phyloP scores from a whole-genome alignment of 2,888 invertebrate genomes.

The Omphaloscelis lunosa region DNA sequence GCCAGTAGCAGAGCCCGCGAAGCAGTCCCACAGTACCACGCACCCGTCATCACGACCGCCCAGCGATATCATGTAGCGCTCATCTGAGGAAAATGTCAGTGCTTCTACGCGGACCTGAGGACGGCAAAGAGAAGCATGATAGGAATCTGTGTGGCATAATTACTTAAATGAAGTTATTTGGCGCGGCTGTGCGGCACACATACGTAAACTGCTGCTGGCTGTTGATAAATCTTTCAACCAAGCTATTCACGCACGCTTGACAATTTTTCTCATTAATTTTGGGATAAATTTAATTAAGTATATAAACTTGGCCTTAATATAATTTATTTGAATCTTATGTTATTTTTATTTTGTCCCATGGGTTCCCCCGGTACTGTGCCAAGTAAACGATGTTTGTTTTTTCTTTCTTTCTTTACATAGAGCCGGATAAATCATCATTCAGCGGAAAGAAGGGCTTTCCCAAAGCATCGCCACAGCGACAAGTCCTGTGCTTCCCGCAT shows the following conservation, averaged over 20 bases:
- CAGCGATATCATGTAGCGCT: constrained; percentile 95
- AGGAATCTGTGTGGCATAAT: background rate
- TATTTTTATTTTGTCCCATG: background rate
- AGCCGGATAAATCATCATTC: background rate
- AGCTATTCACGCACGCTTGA: background rate
- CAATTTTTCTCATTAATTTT: too few relatives aligned
- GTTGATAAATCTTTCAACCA: background rate
- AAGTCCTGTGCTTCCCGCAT: background rate
- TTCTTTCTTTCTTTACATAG: background rate
- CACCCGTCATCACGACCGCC: constrained; percentile 98
- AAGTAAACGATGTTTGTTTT: too few relatives aligned
- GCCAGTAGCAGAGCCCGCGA: constrained; percentile 91
- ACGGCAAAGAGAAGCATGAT: background rate
- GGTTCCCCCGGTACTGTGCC: background rate
- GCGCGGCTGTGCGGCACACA: too few relatives aligned
- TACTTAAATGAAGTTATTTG: background rate
- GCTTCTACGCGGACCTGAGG: constrained; percentile 94
- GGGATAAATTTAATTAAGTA: too few relatives aligned
- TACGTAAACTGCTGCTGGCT: background rate
- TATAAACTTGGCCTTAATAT: too few relatives aligned
- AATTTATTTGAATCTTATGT: background rate
- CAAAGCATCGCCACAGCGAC: background rate
- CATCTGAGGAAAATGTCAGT: constrained; percentile 95
- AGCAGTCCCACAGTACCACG: constrained; percentile 96
- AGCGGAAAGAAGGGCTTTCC: background rate